Percentiles rank a stretch among this genome's conserved stretches.
phyloP scores from a whole-genome alignment of 2,797 vertebrate species.

The Hapalemur alaotrensis region DNA sequence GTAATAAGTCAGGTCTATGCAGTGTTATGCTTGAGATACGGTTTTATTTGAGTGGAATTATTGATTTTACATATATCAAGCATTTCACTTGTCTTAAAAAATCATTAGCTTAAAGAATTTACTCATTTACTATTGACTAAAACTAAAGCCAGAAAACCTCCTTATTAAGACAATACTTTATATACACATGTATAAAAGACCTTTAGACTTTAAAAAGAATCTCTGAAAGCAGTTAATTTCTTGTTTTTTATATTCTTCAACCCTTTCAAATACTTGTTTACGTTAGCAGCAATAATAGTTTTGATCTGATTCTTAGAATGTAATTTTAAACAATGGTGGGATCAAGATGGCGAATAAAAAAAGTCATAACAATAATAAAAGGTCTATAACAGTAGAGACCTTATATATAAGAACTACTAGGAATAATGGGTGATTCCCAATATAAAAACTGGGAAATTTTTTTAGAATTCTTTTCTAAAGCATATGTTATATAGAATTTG shows the following conservation, averaged over 20 bases:
- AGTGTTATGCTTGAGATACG: not conserved
- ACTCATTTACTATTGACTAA: not conserved
- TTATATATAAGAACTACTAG: not conserved
- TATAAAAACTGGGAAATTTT: not conserved
- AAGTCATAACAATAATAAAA: not conserved
- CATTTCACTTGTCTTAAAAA: constrained; percentile 4
- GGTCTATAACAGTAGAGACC: not conserved
- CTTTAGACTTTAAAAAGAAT: not conserved
- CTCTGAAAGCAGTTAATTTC: not conserved
- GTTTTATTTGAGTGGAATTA: constrained; percentile 27
- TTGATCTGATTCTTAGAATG: not conserved
- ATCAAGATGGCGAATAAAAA: not conserved
- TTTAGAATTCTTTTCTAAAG: not conserved
- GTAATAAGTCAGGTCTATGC: not conserved
- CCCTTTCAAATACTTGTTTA: not conserved
- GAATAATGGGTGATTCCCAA: not conserved
- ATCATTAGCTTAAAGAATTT: not conserved
- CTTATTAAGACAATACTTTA: not conserved
- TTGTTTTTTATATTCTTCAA: not conserved
- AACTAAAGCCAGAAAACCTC: not conserved
- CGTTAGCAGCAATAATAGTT: constrained; percentile 1
- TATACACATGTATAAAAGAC: not conserved
- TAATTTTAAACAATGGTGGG: not conserved
- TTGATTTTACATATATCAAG: not conserved
- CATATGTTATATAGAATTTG: not conserved